Evolutionary conservation across 2,888 invertebrate genomes (phyloP).

Genomic region (Polyommatus icarus): DNA sequence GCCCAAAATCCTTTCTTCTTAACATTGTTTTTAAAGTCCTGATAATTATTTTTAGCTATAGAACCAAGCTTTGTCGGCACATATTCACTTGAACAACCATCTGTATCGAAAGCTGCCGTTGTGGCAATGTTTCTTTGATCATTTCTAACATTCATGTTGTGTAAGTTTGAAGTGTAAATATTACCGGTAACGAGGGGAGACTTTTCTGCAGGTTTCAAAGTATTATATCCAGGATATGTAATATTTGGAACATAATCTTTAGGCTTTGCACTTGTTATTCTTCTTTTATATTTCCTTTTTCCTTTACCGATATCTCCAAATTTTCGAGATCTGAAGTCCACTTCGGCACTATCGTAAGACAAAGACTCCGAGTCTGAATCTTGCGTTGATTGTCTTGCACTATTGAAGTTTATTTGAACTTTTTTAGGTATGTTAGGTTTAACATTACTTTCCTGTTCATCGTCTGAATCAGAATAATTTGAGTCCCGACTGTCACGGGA

Average conservation of each 20-base stretch:
- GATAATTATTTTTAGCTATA: conserved; percentile 69
- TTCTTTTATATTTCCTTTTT: conserved; percentile 57
- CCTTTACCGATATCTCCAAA: conserved; percentile 60
- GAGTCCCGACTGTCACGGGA: conserved; percentile 64
- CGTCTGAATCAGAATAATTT: conserved; percentile 61
- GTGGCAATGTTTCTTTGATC: conserved; percentile 42
- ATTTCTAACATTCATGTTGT: conserved; percentile 59
- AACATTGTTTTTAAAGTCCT: conserved; percentile 73
- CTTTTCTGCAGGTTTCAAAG: conserved; percentile 56
- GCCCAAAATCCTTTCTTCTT: conserved; percentile 72
- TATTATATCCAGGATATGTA: conserved; percentile 62
- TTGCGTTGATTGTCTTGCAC: conserved; percentile 47
- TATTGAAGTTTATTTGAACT: conserved; percentile 42
- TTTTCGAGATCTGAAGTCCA: conserved; percentile 67
- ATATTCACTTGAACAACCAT: conserved; percentile 70
- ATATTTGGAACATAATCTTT: conserved; percentile 48
- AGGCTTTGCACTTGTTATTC: conserved; percentile 44
- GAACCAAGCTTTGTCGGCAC: conserved; percentile 71
- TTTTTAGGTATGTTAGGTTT: conserved; percentile 46
- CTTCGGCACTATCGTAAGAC: conserved; percentile 68
- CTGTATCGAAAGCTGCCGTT: conserved; percentile 49
- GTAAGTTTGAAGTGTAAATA: conserved; percentile 65
- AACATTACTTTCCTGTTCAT: conserved; percentile 46
- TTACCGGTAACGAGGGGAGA: conserved; percentile 67
- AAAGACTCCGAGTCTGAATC: conserved; percentile 67